Evolutionary conservation across 2,113 vertebrate species (phyloP).

Genomic region (Conger conger): DNA sequence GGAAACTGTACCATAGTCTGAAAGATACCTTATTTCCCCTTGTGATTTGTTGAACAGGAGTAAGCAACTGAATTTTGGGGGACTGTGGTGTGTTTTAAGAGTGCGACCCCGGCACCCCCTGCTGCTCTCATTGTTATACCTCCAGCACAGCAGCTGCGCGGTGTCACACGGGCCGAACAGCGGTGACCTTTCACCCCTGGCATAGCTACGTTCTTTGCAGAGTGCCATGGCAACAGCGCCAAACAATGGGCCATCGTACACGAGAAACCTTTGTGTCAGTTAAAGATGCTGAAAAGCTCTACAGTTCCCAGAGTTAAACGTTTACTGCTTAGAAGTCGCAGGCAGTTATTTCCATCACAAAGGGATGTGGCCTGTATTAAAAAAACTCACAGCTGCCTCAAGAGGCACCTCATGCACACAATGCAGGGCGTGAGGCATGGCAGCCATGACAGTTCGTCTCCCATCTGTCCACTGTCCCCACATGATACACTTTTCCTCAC

Average conservation of each 20-base stretch:
- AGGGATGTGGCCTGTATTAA: too few species aligned
- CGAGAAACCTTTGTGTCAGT: neutral
- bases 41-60: neutral
- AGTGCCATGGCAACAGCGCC: conserved; percentile 20
- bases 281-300: neutral
- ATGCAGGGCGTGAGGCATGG: too few species aligned
- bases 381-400: too few species aligned
- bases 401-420: too few species aligned
- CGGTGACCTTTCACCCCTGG: neutral
- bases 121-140: neutral
- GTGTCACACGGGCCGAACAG: neutral
- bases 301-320: conserved; percentile 11
- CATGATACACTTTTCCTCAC: neutral
- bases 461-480: too few species aligned
- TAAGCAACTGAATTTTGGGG: neutral
- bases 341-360: neutral
- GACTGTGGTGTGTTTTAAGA: neutral
- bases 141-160: neutral
- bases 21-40: neutral
- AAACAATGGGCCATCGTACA: neutral
- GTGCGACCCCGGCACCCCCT: too few species aligned
- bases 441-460: too few species aligned
- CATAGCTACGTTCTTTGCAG: conserved; percentile 8
- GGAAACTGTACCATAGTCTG: too few species aligned
- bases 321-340: neutral